Evolutionary conservation across 2,797 vertebrate genomes (phyloP).

Genomic region (Oreochromis mossambicus): DNA sequence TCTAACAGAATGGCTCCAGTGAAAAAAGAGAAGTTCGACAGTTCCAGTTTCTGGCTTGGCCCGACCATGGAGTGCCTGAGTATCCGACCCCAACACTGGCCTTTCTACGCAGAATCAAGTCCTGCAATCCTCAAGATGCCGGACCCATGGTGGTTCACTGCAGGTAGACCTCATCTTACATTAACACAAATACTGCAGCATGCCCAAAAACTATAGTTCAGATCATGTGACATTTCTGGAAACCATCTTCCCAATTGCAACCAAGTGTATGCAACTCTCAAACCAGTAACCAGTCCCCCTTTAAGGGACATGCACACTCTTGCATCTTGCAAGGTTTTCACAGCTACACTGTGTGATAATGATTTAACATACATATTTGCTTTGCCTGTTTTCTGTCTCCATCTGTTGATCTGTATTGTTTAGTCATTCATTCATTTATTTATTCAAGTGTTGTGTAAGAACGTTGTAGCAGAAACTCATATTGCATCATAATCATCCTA

Average conservation of each 20-base stretch:
- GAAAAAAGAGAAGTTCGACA: slow-evolving; percentile 94
- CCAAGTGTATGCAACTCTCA: background rate
- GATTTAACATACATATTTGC: background rate
- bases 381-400: background rate
- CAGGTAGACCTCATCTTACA: slow-evolving; percentile 76
- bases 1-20: slow-evolving; percentile 86
- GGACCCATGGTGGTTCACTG: slow-evolving; percentile 97
- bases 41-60: slow-evolving; percentile 98
- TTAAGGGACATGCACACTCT: background rate
- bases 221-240: background rate
- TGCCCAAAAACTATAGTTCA: background rate
- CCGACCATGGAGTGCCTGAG: slow-evolving; percentile 94
- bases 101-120: slow-evolving; percentile 89
- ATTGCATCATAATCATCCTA: background rate
- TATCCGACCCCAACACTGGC: slow-evolving; percentile 91
- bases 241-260: background rate
- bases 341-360: background rate
- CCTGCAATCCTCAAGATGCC: slow-evolving; percentile 88
- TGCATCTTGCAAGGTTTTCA: background rate
- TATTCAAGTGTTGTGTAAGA: background rate
- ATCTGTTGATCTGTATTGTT: background rate
- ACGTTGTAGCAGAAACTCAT: background rate
- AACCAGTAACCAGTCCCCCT: background rate
- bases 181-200: background rate
- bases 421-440: background rate